These are phyloP conservation scores for Marmota flaviventris DNA, from an alignment of 2,113 vertebrate species.

Conservation along the genomic window DNA sequence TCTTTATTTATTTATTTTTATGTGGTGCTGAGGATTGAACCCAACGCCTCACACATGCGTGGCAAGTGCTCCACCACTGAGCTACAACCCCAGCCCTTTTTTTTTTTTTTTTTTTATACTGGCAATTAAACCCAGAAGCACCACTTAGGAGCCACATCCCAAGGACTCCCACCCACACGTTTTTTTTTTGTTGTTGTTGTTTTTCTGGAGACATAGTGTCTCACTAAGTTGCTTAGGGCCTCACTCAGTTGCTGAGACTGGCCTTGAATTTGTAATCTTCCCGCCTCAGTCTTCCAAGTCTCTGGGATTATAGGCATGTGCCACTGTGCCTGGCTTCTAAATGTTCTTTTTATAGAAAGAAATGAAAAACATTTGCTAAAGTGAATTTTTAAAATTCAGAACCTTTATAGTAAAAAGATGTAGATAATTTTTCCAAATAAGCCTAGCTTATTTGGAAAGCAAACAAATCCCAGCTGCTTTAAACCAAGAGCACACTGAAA, in stretches of 20 bases:
- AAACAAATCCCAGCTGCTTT: slow-evolving; percentile 66
- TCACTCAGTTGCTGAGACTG: background rate
- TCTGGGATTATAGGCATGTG: background rate
- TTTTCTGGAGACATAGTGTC: background rate
- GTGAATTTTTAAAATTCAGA: slow-evolving; percentile 58
- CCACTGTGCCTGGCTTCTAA: background rate
- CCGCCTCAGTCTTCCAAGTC: background rate
- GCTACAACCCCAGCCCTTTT: too few relatives aligned
- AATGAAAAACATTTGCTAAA: slow-evolving; percentile 74
- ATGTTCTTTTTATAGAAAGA: slow-evolving; percentile 78
- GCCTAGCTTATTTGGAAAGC: slow-evolving; percentile 66
- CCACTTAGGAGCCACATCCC: background rate
- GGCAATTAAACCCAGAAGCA: background rate
- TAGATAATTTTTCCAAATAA: slow-evolving; percentile 75
- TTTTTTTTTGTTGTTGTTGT: background rate
- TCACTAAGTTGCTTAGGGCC: background rate
- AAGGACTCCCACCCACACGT: background rate
- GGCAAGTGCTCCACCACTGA: too few relatives aligned
- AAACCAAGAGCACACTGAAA: slow-evolving; percentile 44
- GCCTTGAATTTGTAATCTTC: background rate
- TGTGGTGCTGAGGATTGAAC: too few relatives aligned
- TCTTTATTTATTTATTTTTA: too few relatives aligned
- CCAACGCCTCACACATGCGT: too few relatives aligned
- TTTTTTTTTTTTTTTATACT: background rate
- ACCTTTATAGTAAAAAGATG: slow-evolving; percentile 76